Base-by-base conservation (phyloP, 2,797 vertebrate genomes). In the Sebastes vulpes region DNA sequence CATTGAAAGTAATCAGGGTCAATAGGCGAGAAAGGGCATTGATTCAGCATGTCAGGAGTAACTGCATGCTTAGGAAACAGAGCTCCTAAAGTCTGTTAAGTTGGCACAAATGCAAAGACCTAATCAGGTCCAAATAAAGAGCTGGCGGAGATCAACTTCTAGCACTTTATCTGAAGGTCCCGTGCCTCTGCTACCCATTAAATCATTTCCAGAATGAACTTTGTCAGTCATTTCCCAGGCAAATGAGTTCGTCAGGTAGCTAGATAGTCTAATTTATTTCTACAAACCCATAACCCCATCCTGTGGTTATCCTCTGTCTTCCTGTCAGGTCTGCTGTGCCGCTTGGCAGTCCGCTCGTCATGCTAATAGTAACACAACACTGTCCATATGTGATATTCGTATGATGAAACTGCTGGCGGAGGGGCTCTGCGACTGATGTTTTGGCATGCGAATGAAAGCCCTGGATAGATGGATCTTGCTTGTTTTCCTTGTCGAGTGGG, bases 381-480 rank as follows among this genome's bases (percentile, higher is more conserved):
- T 88, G 91, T 86, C 92, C 95, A 95, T 92, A 93, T 95, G 95
- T 91, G 91, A 94, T 94, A 83, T 82, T 88, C 61, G 79, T 83
- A 86, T 94, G 93, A 95, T 94, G 94, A 95, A 95, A 94, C 86
- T 83, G 65, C 92, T 94, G 94, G 93, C 92, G 65, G 86, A 77
- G 75, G 54, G 61, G 63, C 68, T 89, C 79, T 79, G 84, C 89
- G 70, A 94, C 89, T 91, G 93, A 92, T 91, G 91, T 94, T 94
- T 93, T 96, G 94, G 95, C 93, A 85, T 54, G 2, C 23, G 32
- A 88, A 86, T 85, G 85, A 93, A 94, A 94, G 84, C 77, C 83
- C 83, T 87, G 86, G 86, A 94, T 90, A 63, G 87, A 93, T 89
- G 75, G 87, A 86, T 88, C 81, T 89, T 92, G 89, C 93, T 95